These are phyloP conservation scores for Sepioteuthis lessoniana DNA, from an alignment of 2,888 invertebrate species.

Conservation along the genomic window DNA sequence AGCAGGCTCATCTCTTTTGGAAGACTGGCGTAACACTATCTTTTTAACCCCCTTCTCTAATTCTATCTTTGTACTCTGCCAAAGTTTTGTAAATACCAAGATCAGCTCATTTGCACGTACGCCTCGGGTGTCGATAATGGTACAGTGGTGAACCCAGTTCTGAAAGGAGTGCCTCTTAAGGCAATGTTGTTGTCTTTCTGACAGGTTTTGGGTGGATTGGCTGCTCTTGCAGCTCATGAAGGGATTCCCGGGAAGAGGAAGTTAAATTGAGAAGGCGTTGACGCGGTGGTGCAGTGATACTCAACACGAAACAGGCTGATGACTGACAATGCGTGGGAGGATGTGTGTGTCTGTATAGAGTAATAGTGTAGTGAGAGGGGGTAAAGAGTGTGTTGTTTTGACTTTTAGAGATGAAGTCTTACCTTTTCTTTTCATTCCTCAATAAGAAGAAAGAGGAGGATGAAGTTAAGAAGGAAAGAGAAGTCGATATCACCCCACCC, in stretches of 20 bases:
- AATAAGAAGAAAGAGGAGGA: neutral
- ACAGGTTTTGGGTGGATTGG: neutral
- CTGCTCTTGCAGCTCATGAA: neutral
- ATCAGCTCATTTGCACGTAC: neutral
- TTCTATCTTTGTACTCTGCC: neutral
- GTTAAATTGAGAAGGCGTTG: neutral
- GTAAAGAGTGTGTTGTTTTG: neutral
- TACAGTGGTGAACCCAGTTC: neutral
- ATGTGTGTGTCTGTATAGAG: neutral
- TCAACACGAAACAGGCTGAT: neutral
- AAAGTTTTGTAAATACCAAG: neutral
- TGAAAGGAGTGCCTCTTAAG: neutral
- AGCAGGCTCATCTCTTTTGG: too few species aligned
- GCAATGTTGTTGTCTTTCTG: neutral
- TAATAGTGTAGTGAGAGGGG: too few species aligned
- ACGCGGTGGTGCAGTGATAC: neutral
- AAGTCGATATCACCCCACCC: neutral
- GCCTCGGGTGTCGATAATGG: neutral
- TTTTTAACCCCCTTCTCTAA: neutral
- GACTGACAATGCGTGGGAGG: neutral
- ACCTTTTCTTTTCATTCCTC: neutral
- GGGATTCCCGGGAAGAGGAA: conserved; percentile 33
- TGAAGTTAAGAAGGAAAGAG: neutral
- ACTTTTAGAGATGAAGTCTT: neutral
- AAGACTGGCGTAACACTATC: neutral